Evolutionary conservation across 2,888 invertebrate genomes (phyloP), one percentile per base, ranked within the genome.

Genomic region (Eristalis tenax): DNA sequence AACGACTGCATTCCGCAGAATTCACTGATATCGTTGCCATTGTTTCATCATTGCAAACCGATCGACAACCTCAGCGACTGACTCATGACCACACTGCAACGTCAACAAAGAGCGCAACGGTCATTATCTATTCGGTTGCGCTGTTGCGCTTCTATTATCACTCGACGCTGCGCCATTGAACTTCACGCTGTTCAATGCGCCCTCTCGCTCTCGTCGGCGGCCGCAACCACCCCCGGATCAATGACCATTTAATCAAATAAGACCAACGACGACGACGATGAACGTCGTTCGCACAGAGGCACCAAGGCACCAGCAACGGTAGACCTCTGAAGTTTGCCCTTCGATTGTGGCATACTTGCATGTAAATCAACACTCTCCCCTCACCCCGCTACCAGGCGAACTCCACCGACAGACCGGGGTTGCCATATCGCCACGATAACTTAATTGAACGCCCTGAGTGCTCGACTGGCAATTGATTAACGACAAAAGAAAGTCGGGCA

Each of bases 361-460:
- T 32, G 40, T 40, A 28, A 22, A 57, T 71, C 26, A 32, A 22
- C 57, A 63, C 68, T 15, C 38, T 11, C 15, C 28, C 13, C 65
- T 43, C 22, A 57, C 28, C 28, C 68, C 64, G 15, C 43, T 15
- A 4, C 5, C 32, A 32, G 32, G 8, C 4, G 23, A 22, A 68
- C 13, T 43, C 26, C 70, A 59, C 38, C 57, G 35, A 40, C 56
- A 40, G 73, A 68, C n/a, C 64, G 56, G 69, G 69, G 78, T 79
- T 69, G 50, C 40, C 76, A 38, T 76, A 22, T 40, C 23, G 63
- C n/a, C 79, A 80, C 83, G 79, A 87, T 83, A 83, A 87, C 80
- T 87, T 75, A 79, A 87, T 87, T 87, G 83, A 80, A 80, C 76
- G 73, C 57, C 73, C 74, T 83, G 57, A 83, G 83, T 87, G 83